phyloP scores from a whole-genome alignment of 2,888 invertebrate species.

The Pyrrhia umbra region DNA sequence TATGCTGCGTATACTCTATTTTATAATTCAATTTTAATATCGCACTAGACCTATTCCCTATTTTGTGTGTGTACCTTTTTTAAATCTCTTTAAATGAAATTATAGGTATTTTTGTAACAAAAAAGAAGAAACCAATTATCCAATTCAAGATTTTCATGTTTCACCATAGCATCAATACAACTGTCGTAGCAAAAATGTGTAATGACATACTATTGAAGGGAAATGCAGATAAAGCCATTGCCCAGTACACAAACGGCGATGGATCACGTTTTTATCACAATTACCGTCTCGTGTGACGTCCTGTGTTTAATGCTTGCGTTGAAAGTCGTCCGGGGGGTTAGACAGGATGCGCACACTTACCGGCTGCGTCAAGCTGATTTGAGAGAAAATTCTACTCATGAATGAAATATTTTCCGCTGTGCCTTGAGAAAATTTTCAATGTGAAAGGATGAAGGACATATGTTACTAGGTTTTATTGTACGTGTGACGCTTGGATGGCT shows the following conservation, averaged over 20 bases:
- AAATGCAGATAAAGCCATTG: constrained; percentile 31
- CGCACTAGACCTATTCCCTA: no score
- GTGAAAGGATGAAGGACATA: neutral
- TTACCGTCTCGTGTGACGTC: constrained; percentile 48
- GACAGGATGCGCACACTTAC: constrained; percentile 64
- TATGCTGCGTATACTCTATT: neutral
- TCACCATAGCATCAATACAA: no score
- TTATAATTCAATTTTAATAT: no score
- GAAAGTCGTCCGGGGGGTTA: constrained; percentile 67
- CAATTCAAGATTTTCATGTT: no score
- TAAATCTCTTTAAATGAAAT: no score
- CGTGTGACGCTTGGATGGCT: no score
- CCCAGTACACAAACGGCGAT: neutral
- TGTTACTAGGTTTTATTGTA: no score
- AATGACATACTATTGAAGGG: neutral
- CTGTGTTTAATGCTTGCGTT: constrained; percentile 49
- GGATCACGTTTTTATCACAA: constrained; percentile 39
- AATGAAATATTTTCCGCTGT: constrained; percentile 40
- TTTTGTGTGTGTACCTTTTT: no score
- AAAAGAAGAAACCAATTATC: no score
- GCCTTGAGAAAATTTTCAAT: neutral
- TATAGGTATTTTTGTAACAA: no score
- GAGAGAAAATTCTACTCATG: constrained; percentile 56
- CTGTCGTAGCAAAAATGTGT: no score
- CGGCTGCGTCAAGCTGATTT: constrained; percentile 14